Percentiles rank a stretch among this genome's conserved stretches.
These are phyloP conservation scores for Archocentrus centrarchus DNA, from an alignment of 2,113 vertebrate species.

Conservation along the genomic window DNA sequence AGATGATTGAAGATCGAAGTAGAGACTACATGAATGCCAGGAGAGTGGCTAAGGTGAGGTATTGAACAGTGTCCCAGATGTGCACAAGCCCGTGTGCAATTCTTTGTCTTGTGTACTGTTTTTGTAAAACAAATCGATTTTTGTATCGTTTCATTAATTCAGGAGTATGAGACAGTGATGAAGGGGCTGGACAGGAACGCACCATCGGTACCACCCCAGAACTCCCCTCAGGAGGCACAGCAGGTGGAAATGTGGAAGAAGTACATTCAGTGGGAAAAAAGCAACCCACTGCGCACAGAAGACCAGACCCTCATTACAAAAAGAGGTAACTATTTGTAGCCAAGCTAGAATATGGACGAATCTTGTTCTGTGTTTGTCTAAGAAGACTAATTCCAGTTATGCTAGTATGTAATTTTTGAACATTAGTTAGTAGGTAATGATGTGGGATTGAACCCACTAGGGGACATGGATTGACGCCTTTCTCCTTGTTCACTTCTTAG, in stretches of 20 bases:
- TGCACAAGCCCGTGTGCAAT: background rate
- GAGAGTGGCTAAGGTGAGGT: conserved; percentile 94
- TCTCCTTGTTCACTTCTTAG: background rate
- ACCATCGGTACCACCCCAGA: conserved; percentile 96
- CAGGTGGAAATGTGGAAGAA: conserved; percentile 99
- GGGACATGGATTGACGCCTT: background rate
- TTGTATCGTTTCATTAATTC: conserved; percentile 59
- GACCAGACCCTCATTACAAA: conserved; percentile 99
- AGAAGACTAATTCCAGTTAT: background rate
- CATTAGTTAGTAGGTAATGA: background rate
- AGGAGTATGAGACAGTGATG: conserved; percentile 99
- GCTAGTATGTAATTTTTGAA: background rate
- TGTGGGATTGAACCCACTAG: conserved; percentile 21
- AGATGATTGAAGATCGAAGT: conserved; percentile 99
- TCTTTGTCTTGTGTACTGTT: background rate
- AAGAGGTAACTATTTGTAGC: conserved; percentile 84
- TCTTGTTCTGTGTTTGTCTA: background rate
- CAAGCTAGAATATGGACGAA: background rate
- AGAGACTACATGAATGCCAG: conserved; percentile 99
- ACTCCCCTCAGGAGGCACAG: conserved; percentile 97
- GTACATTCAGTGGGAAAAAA: conserved; percentile 99
- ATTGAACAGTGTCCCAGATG: background rate
- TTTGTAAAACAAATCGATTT: conserved; percentile 52
- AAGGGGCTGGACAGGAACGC: conserved; percentile 98
- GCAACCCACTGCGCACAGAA: conserved; percentile 96